Evolutionary conservation across 2,113 vertebrate species (phyloP), one percentile per base, ranked within the genome.

Genomic region (Xenus cinereus): DNA sequence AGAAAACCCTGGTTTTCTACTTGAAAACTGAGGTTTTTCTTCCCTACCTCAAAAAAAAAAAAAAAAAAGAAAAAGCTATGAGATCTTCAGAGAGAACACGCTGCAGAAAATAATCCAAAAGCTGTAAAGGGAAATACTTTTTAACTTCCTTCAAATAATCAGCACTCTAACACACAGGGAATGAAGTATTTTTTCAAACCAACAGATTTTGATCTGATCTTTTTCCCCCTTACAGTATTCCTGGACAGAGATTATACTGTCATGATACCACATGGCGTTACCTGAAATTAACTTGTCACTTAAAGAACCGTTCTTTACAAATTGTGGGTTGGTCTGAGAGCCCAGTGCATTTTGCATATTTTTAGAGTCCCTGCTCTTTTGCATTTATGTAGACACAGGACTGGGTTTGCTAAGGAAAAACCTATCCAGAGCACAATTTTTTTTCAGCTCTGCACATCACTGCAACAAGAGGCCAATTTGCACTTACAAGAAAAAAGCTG

Each of bases 61-160:
- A 51, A 48, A 57, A 24, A 30, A 54, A 46, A 51, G 35, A 41
- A 51, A 32, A 43, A 6, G 9, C 16, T 88, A 71, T 28, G 20
- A 80, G 41, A 50, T 37, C n/a, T 80, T 90, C 35, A 78, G 60
- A 60, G 43, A 54, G 76, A 97, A 77, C 39, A 77, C 13, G 27
- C n/a, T 81, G 79, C 32, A 83, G 56, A 87, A 95, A 93, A 93
- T 84, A 93, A 88, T 63, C 63, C 56, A 26, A 71, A 73, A 86
- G 56, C 41, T 69, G 45, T 50, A 69, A n/a, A 76, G 50, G 24
- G 30, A 86, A 96, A 80, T 66, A 75, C 33, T 71, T 82, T 57
- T 59, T 54, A 46, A 84, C 85, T 84, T 89, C 39, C 48, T 84
- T 18, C 4, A 6, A 91, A 89, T 74, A 77, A 83, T 63, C 27